Base-by-base conservation (phyloP, 1,140 invertebrate species). In the Rhagoletis pomonella region DNA sequence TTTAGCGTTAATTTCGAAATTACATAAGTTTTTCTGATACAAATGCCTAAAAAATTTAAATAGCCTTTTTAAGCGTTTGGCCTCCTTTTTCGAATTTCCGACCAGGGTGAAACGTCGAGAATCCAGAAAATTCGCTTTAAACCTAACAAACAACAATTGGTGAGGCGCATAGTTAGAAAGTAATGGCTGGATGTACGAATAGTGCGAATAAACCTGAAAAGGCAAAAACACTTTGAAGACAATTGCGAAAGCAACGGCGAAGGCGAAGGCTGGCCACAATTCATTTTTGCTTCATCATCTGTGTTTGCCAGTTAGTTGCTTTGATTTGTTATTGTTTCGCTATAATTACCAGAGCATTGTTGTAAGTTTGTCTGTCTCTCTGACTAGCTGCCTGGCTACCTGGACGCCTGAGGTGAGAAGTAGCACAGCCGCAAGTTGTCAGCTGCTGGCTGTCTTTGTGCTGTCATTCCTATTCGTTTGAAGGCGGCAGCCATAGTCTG, bases 251-350 rank as follows among this genome's bases (percentile, higher is more conserved):
- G 60, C 19, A 62, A 62, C n/a, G 29, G 29, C 17, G 64, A 65
- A 65, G 19, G 64, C 64, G 39, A n/a, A 73, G 14, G 14, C 6
- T 73, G 67, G 39, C 39, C 42, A 73, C 67, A 73, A 44, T 73
- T 73, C 67, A 73, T 73, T 73, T 73, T 4, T 73, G 67, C 67
- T 47, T 73, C 39, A 73, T 73, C 39, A 73, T 73, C 67, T 73
- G 67, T 73, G 42, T 47, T 73, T n/a, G 42, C 67, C 67, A 73
- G 67, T 73, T 47, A 73, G 14, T 17, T 73, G 67, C 67, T 44
- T 73, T 73, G 67, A 73, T 73, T 73, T 73, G 67, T 73, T 47
- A 47, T 73, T 73, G 67, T 73, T 47, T 44, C 44, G 39, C 67
- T 65, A 62, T 12, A n/a, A 67, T 29, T 42, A 9, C 9, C 5